Conservation (phyloP, 1,140 invertebrate species). For the Hypsibius dujardini region DNA sequence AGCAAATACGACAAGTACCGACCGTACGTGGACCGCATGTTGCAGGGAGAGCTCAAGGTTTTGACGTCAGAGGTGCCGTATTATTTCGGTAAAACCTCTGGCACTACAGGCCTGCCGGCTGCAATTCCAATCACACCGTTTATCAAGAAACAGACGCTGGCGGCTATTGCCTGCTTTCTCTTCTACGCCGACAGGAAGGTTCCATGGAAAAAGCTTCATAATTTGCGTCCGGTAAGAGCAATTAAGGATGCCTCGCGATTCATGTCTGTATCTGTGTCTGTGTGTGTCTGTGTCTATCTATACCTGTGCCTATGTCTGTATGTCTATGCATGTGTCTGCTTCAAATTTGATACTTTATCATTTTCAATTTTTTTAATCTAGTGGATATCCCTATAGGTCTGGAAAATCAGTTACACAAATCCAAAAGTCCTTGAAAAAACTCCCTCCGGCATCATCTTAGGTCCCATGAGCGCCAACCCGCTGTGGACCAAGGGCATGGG, state of each 20-base stretch:
- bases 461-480: background rate
- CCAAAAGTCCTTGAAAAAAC: background rate
- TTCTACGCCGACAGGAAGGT: background rate
- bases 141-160: background rate
- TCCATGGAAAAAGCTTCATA: background rate
- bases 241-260: background rate
- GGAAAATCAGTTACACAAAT: background rate
- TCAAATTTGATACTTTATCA: too few relatives aligned
- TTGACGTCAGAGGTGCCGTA: slow-evolving; percentile 26
- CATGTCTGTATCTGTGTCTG: too few relatives aligned
- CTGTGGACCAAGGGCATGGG: slow-evolving; percentile 6
- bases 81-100: slow-evolving; percentile 32
- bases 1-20: slow-evolving; percentile 29
- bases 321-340: too few relatives aligned
- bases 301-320: too few relatives aligned
- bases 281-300: too few relatives aligned
- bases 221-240: background rate
- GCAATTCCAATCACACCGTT: slow-evolving; percentile 25
- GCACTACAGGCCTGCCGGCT: slow-evolving; percentile 31
- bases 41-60: slow-evolving; percentile 29
- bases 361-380: too few relatives aligned
- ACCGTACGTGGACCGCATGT: slow-evolving; percentile 29
- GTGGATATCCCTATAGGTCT: background rate
- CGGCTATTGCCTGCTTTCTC: background rate
- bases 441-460: background rate